phyloP scores from a whole-genome alignment of 2,888 invertebrate species.

The Calliopum simillimum region DNA sequence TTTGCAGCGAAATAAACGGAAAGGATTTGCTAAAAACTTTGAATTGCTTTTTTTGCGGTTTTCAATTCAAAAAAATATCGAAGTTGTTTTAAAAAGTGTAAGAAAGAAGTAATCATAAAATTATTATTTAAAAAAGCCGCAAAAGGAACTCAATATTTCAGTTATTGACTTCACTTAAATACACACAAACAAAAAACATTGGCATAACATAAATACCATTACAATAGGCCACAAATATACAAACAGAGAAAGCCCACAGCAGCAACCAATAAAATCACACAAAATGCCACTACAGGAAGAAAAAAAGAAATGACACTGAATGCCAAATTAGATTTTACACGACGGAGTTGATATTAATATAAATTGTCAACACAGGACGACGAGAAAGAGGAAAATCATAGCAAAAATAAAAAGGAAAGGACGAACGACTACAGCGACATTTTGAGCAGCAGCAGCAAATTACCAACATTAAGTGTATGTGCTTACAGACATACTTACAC shows the following conservation, averaged over 20 bases:
- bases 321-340: slow-evolving; percentile 36
- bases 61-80: too few relatives aligned
- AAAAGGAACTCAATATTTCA: too few relatives aligned
- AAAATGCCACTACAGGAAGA: background rate
- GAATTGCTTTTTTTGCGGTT: too few relatives aligned
- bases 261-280: slow-evolving; percentile 30
- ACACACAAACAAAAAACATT: too few relatives aligned
- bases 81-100: too few relatives aligned
- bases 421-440: slow-evolving; percentile 35
- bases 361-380: slow-evolving; percentile 45
- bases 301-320: slow-evolving; percentile 26
- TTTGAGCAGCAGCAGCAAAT: slow-evolving; percentile 42
- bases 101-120: too few relatives aligned
- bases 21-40: too few relatives aligned
- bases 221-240: background rate
- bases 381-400: background rate
- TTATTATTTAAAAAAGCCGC: too few relatives aligned
- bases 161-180: too few relatives aligned
- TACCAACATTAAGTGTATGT: slow-evolving; percentile 24
- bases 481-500: slow-evolving; percentile 35
- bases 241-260: background rate
- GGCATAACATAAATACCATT: background rate
- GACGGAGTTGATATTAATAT: slow-evolving; percentile 47
- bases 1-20: too few relatives aligned
- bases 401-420: background rate